Conservation (phyloP, 2,888 invertebrate genomes). For the Eupithecia subumbrata region DNA sequence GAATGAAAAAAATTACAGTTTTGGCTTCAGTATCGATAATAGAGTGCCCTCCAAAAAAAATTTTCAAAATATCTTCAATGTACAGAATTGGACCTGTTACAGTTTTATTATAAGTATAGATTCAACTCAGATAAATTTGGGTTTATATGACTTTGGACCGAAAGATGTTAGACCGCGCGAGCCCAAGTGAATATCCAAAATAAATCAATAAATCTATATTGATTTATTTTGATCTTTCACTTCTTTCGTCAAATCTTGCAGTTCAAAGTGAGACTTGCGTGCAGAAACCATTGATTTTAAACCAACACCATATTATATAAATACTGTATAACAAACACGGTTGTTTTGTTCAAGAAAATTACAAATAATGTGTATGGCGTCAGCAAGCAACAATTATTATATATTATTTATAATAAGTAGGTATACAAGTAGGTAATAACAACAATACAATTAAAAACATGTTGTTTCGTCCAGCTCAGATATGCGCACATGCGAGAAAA, state of each 20-base stretch:
- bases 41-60: too few relatives aligned
- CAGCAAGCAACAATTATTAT: neutral
- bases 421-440: neutral
- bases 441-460: neutral
- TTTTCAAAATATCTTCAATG: too few relatives aligned
- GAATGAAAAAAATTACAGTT: too few relatives aligned
- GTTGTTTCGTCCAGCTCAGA: neutral
- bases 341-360: neutral
- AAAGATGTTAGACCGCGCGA: too few relatives aligned
- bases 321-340: neutral
- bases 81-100: too few relatives aligned
- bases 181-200: too few relatives aligned
- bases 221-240: neutral
- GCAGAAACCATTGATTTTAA: too few relatives aligned
- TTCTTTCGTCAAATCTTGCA: neutral
- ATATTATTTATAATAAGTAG: neutral
- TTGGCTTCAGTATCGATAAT: too few relatives aligned
- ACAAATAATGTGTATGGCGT: slow-evolving; percentile 3
- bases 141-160: too few relatives aligned
- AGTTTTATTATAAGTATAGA: too few relatives aligned
- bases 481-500: neutral
- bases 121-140: too few relatives aligned
- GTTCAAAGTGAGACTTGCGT: neutral
- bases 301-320: neutral
- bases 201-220: too few relatives aligned